Evolutionary conservation across 2,113 vertebrate species (phyloP).

Genomic region (Siniperca knerii): DNA sequence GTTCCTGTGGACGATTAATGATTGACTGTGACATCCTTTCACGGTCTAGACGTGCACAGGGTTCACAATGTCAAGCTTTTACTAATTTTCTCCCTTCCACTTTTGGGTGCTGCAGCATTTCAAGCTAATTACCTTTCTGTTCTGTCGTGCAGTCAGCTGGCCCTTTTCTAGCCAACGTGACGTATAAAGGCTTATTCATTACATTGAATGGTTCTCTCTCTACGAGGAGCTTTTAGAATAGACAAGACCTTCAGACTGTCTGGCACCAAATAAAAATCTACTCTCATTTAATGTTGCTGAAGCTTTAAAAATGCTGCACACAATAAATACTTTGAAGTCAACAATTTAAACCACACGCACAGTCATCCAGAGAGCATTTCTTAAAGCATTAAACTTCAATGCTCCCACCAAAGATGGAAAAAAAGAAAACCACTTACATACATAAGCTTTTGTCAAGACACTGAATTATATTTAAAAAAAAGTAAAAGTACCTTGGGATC

Average conservation of each 20-base stretch:
- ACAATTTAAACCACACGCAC: conserved; percentile 1
- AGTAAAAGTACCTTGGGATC: neutral
- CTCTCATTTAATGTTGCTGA: conserved; percentile 49
- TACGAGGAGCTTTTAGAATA: conserved; percentile 53
- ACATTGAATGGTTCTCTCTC: conserved; percentile 46
- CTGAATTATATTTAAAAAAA: neutral
- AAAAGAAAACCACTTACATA: neutral
- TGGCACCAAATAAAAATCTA: conserved; percentile 64
- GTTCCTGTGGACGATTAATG: conserved; percentile 44
- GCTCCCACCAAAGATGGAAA: neutral
- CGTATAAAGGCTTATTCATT: conserved; percentile 67
- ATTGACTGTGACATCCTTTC: conserved; percentile 45
- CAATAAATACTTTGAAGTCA: conserved; percentile 20
- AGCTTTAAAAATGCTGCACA: conserved; percentile 20
- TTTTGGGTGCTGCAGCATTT: conserved; percentile 40
- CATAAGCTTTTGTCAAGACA: neutral
- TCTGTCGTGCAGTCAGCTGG: conserved; percentile 46
- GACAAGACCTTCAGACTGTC: conserved; percentile 69
- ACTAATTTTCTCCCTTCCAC: conserved; percentile 37
- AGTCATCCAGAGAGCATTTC: neutral
- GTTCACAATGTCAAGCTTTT: conserved; percentile 49
- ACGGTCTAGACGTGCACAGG: conserved; percentile 27
- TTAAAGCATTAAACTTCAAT: neutral
- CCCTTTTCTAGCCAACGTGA: conserved; percentile 42
- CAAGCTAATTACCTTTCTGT: conserved; percentile 59